phyloP scores from a whole-genome alignment of 1,140 invertebrate species.

The Drosophila bipectinata region DNA sequence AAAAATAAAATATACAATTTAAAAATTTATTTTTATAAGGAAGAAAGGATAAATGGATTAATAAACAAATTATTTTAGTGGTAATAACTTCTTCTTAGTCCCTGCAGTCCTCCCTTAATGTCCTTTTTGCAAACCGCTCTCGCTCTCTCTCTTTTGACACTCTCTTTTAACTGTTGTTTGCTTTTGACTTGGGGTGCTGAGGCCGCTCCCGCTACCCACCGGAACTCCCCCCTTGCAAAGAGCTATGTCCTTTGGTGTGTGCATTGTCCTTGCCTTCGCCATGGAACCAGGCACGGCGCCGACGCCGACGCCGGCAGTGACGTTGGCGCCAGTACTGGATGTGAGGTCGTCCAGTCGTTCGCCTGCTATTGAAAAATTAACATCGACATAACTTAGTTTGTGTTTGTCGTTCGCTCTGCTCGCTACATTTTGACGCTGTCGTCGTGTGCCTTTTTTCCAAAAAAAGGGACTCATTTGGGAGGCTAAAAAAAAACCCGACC shows the following conservation, averaged over 20 bases:
- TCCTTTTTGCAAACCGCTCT: not conserved
- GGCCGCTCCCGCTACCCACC: not conserved
- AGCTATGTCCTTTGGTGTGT: slow-evolving; percentile 66
- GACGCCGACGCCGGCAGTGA: slow-evolving; percentile 29
- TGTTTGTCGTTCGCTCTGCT: slow-evolving; percentile 77
- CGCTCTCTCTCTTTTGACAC: not conserved
- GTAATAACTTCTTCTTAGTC: not conserved
- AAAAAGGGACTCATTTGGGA: slow-evolving; percentile 4
- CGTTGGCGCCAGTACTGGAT: slow-evolving; percentile 23
- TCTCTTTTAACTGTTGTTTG: not conserved
- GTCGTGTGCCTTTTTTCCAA: slow-evolving; percentile 27
- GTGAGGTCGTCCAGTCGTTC: slow-evolving; percentile 60
- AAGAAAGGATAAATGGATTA: not conserved
- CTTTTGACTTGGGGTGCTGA: slow-evolving; percentile 32
- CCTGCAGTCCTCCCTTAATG: not conserved
- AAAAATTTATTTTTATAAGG: not conserved
- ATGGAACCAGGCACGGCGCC: slow-evolving; percentile 19
- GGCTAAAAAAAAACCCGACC: not conserved
- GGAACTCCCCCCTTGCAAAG: slow-evolving; percentile 36
- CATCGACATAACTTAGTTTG: slow-evolving; percentile 80
- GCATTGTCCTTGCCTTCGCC: slow-evolving; percentile 66
- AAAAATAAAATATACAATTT: not conserved
- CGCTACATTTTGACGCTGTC: slow-evolving; percentile 62
- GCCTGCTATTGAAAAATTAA: slow-evolving; percentile 78
- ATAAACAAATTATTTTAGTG: not conserved